Percentiles rank a stretch among this genome's conserved stretches.
phyloP scores from a whole-genome alignment of 2,888 invertebrate genomes.

The Choristoneura rosaceana region DNA sequence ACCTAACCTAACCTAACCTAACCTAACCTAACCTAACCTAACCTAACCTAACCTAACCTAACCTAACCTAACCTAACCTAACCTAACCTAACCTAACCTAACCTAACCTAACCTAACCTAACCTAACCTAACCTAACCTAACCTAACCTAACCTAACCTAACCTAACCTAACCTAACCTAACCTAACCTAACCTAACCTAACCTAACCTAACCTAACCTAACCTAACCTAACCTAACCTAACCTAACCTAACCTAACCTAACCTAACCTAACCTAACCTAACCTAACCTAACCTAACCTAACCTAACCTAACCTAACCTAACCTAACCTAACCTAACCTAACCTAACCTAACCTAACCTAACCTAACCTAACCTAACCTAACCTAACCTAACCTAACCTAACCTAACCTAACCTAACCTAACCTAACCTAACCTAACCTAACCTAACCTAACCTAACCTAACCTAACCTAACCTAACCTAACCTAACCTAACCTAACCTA shows the following conservation, averaged over 20 bases:
- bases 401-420: conserved; percentile 40
- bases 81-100: conserved; percentile 36
- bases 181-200: conserved; percentile 45
- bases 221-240: conserved; percentile 43
- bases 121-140: conserved; percentile 36
- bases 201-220: conserved; percentile 43
- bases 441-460: conserved; percentile 41
- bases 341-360: conserved; percentile 40
- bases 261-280: conserved; percentile 39
- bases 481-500: conserved; percentile 27
- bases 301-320: conserved; percentile 41
- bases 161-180: conserved; percentile 43
- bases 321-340: conserved; percentile 40
- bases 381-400: conserved; percentile 37
- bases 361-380: conserved; percentile 40
- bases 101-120: conserved; percentile 36
- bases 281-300: conserved; percentile 41
- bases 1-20: conserved; percentile 36
- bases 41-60: conserved; percentile 36
- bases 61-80: conserved; percentile 36
- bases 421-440: conserved; percentile 41
- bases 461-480: conserved; percentile 36
- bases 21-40: conserved; percentile 35
- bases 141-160: conserved; percentile 36
- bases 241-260: conserved; percentile 41